A percentile compares a stretch with the other conserved stretches of the same genome.
Conservation (phyloP, 2,888 invertebrate species). For the Scotopteryx bipunctaria region DNA sequence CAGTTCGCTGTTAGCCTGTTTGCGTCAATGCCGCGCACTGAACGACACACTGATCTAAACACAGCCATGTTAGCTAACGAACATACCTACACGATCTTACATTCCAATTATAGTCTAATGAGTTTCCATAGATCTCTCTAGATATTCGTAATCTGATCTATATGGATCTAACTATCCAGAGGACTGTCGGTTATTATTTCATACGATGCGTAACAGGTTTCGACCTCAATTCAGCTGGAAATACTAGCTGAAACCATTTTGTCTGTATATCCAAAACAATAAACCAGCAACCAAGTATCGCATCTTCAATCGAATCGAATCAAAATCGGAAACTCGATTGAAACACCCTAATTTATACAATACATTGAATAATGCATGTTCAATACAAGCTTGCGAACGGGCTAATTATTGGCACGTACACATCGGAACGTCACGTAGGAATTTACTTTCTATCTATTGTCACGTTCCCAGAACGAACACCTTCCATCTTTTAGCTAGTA, state of each 20-base stretch:
- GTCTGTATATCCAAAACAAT: too few relatives aligned
- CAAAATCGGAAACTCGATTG: conserved; percentile 2
- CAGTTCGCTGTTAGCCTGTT: conserved; percentile 41
- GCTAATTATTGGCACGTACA: conserved; percentile 54
- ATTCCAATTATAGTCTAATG: background rate
- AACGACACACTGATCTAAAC: conserved; percentile 42
- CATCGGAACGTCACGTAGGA: conserved; percentile 58
- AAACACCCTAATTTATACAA: conserved; percentile 21
- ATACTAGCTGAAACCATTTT: too few relatives aligned
- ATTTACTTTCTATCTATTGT: conserved; percentile 56
- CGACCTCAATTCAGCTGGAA: too few relatives aligned
- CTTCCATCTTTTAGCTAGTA: conserved; percentile 45
- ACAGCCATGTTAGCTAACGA: conserved; percentile 26
- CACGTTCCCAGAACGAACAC: conserved; percentile 65
- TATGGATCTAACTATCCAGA: too few relatives aligned
- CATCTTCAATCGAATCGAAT: background rate
- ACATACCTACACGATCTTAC: background rate
- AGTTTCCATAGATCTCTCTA: background rate
- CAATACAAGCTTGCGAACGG: conserved; percentile 16
- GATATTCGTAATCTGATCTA: background rate
- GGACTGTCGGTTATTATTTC: too few relatives aligned
- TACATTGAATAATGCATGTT: conserved; percentile 25
- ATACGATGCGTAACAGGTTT: too few relatives aligned
- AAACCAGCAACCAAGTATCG: background rate
- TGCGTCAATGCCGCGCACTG: conserved; percentile 35